A percentile compares a stretch with the other conserved stretches of the same genome.
These are phyloP conservation scores for Platyscapa corneri DNA, from an alignment of 1,140 invertebrate species.

Conservation along the genomic window DNA sequence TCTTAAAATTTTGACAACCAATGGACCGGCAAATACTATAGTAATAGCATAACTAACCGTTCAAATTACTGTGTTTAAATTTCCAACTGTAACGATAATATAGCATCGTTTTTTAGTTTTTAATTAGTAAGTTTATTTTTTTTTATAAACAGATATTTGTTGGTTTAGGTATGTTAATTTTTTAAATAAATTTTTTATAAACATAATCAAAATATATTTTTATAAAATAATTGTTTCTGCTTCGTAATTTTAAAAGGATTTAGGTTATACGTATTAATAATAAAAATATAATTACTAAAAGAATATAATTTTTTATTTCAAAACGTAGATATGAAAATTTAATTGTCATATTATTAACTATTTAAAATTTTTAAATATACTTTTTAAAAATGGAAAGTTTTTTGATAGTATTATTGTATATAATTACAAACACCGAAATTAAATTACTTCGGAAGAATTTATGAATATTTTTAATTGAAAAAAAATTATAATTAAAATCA, in stretches of 20 bases:
- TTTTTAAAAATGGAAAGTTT: background rate
- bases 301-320: too few species aligned
- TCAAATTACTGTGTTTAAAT: background rate
- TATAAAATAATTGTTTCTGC: too few species aligned
- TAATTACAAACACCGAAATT: background rate
- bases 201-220: too few species aligned
- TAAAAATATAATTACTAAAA: too few species aligned
- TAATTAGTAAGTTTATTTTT: background rate
- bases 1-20: background rate
- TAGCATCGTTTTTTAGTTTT: slow-evolving; percentile 1
- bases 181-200: background rate
- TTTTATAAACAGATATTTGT: too few species aligned
- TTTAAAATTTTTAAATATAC: background rate
- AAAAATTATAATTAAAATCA: background rate
- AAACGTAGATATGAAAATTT: too few species aligned
- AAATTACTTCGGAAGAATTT: background rate
- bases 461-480: background rate
- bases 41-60: background rate
- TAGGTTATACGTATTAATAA: background rate
- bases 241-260: background rate
- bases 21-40: background rate
- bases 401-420: background rate
- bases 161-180: too few species aligned
- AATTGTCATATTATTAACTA: too few species aligned
- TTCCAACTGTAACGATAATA: background rate